Conservation (phyloP, 2,888 invertebrate species). For the Seira musarum region DNA sequence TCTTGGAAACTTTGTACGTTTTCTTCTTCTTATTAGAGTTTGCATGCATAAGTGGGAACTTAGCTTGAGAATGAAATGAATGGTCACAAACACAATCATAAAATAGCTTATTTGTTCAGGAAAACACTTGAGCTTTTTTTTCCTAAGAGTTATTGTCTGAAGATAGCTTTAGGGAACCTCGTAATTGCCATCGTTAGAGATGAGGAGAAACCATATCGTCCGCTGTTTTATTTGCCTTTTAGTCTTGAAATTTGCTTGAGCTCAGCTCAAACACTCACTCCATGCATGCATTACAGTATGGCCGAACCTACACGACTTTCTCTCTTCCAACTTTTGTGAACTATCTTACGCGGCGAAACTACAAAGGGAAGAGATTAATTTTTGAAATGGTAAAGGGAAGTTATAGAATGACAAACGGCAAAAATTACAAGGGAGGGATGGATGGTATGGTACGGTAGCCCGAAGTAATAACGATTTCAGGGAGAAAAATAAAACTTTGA, state of each 20-base stretch:
- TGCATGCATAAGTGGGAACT: conserved; percentile 52
- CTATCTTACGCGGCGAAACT: not conserved
- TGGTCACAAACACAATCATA: conserved; percentile 56
- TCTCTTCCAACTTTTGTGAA: no score
- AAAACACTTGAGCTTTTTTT: conserved; percentile 35
- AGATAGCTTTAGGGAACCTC: conserved; percentile 47
- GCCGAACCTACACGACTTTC: no score
- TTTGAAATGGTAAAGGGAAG: conserved; percentile 10
- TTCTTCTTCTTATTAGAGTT: conserved; percentile 20
- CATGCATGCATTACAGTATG: no score
- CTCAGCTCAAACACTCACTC: no score
- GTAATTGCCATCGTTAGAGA: conserved; percentile 54
- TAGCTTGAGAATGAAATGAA: conserved; percentile 44
- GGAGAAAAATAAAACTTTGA: conserved; percentile 31
- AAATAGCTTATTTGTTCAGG: conserved; percentile 56
- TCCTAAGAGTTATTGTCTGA: conserved; percentile 47
- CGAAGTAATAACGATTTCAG: not conserved
- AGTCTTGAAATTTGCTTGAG: conserved; percentile 26
- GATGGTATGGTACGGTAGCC: not conserved
- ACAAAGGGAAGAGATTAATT: conserved; percentile 4
- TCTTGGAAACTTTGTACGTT: not conserved
- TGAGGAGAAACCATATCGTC: conserved; percentile 33
- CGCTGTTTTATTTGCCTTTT: conserved; percentile 57
- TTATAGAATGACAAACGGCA: conserved; percentile 3
- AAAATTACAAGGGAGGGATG: conserved; percentile 13